These are phyloP conservation scores for Drosophila macrospina DNA, from an alignment of 2,888 invertebrate genomes.

Conservation along the genomic window DNA sequence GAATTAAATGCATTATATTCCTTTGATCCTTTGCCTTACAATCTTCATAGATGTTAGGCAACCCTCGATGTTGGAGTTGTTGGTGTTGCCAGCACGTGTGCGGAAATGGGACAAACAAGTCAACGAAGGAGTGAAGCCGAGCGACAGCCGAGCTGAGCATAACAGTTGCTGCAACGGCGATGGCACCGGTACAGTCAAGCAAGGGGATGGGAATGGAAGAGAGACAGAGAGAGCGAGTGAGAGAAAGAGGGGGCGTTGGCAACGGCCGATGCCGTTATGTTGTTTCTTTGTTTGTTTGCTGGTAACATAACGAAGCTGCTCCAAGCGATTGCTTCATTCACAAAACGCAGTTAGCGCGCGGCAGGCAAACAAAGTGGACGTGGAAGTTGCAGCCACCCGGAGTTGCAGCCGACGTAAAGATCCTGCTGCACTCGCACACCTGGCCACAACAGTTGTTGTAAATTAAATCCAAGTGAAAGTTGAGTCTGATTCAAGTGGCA, in stretches of 20 bases:
- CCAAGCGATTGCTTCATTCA: slow-evolving; percentile 66
- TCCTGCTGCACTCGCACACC: slow-evolving; percentile 21
- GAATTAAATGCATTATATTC: too few relatives aligned
- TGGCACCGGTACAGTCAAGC: slow-evolving; percentile 43
- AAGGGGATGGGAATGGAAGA: not conserved
- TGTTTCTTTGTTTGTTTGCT: slow-evolving; percentile 48
- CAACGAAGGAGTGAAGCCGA: slow-evolving; percentile 27
- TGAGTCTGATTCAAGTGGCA: slow-evolving; percentile 48
- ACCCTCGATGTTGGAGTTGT: slow-evolving; percentile 28
- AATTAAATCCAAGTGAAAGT: slow-evolving; percentile 63
- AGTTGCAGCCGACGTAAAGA: slow-evolving; percentile 9
- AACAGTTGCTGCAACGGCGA: slow-evolving; percentile 48
- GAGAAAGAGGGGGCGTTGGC: slow-evolving; percentile 33
- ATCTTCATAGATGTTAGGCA: not conserved
- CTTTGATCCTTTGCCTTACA: not conserved
- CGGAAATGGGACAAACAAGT: slow-evolving; percentile 59
- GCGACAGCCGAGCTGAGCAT: slow-evolving; percentile 40
- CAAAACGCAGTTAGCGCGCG: slow-evolving; percentile 75
- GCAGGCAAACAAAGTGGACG: slow-evolving; percentile 66
- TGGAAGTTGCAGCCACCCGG: slow-evolving; percentile 26
- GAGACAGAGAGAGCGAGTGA: not conserved
- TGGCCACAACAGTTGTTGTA: slow-evolving; percentile 22
- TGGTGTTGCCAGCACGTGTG: slow-evolving; percentile 45
- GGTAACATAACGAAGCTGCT: slow-evolving; percentile 61
- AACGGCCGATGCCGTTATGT: slow-evolving; percentile 42